Percentiles rank a stretch among this genome's conserved stretches.
phyloP scores from a whole-genome alignment of 2,113 vertebrate species.

The Pitta sordida region DNA sequence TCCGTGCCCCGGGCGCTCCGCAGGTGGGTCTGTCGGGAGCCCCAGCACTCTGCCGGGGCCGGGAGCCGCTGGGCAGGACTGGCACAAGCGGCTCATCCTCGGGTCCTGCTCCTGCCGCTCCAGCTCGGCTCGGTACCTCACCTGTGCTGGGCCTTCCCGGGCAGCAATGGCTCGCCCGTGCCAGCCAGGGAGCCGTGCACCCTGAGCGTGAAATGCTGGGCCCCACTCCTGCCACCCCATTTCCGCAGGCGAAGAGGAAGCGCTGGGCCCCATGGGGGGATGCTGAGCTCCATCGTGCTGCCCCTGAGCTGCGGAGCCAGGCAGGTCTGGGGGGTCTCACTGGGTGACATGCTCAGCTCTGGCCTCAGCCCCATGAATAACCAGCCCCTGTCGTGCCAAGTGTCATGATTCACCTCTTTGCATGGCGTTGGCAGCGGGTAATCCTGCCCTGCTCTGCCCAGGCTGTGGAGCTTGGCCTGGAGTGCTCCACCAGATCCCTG shows the following conservation, averaged over 20 bases:
- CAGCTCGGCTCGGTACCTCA: neutral
- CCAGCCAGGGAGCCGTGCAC: accelerated
- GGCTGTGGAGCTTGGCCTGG: neutral
- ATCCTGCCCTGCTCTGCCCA: neutral
- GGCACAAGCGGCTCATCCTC: neutral
- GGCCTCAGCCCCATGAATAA: neutral
- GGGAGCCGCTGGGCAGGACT: neutral
- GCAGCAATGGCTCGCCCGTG: neutral
- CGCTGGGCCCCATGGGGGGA: neutral
- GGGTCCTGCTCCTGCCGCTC: neutral
- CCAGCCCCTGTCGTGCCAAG: accelerated
- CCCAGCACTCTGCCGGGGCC: neutral
- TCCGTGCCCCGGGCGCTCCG: neutral
- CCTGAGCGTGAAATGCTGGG: neutral
- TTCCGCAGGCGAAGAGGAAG: conserved; percentile 5
- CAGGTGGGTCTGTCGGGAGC: neutral
- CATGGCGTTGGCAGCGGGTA: neutral
- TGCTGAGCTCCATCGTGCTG: neutral
- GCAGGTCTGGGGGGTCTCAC: neutral
- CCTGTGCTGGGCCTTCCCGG: too few species aligned
- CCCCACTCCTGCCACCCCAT: neutral
- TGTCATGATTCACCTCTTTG: accelerated
- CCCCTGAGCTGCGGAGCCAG: accelerated
- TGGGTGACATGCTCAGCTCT: neutral
- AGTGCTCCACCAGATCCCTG: neutral